These are phyloP conservation scores for Nemotelus pantherinus DNA, from an alignment of 2,888 invertebrate genomes.

Conservation along the genomic window DNA sequence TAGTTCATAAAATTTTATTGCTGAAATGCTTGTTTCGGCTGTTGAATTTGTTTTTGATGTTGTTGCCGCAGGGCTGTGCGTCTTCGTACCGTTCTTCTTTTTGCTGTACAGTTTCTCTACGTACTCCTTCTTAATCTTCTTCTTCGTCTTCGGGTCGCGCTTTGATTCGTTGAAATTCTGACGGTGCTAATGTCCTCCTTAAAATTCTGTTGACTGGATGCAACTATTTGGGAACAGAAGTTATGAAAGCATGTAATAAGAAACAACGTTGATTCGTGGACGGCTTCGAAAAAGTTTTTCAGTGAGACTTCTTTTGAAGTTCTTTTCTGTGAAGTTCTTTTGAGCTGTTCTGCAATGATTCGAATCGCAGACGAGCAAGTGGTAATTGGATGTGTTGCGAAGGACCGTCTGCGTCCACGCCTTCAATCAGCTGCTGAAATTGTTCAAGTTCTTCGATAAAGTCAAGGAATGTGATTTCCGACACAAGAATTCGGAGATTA, in stretches of 20 bases:
- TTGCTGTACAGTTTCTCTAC: no score
- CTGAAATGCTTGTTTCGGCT: no score
- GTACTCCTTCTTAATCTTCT: no score
- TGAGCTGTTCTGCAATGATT: constrained; percentile 5
- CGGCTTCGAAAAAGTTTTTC: constrained; percentile 5
- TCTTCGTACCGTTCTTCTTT: no score
- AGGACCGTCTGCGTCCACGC: constrained; percentile 4
- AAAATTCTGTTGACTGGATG: background rate
- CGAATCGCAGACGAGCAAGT: background rate
- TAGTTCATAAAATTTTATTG: no score
- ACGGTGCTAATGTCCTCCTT: no score
- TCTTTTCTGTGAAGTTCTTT: background rate
- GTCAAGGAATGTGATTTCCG: constrained; percentile 16
- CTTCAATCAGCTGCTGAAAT: constrained; percentile 29
- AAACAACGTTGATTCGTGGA: constrained; percentile 4
- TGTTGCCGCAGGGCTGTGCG: no score
- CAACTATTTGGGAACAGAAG: background rate
- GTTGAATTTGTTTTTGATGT: no score
- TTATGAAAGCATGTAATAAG: background rate
- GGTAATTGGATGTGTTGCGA: background rate
- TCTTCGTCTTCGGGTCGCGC: no score
- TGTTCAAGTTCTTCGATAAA: constrained; percentile 26
- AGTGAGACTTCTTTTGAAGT: constrained; percentile 10
- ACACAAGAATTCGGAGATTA: constrained; percentile 3
- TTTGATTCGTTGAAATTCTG: no score